Evolutionary conservation across 2,888 invertebrate genomes (phyloP), one percentile per base, ranked within the genome.

Genomic region (Cremastinae sp.): DNA sequence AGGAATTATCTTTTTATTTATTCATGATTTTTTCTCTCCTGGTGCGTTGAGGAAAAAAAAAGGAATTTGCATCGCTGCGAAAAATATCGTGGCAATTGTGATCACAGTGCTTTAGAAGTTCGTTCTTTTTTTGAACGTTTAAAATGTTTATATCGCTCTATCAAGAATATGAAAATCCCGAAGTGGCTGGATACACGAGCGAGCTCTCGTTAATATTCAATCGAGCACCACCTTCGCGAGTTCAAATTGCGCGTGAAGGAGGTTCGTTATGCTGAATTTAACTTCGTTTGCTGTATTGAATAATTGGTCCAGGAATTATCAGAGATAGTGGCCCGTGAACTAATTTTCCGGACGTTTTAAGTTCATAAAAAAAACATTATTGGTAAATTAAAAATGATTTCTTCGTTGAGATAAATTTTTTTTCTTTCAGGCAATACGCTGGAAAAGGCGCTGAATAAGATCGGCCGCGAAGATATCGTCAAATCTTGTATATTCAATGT

Each of bases 381-480:
- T n/a, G n/a, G n/a, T n/a, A n/a, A n/a, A n/a, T n/a, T n/a, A n/a
- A n/a, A n/a, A n/a, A n/a, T n/a, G n/a, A n/a, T n/a, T 28, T 28
- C 28, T 28, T 5, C 28, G 28, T 28, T 28, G 28, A 28, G 2
- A 28, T 9, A 41, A 41, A 41, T 12, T 22, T 49, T 49, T 12
- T n/a, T 0, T 43, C 41, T 22, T 7, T 10, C 9, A 92, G 96
- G 95, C 35, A 96, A 96, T 87, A 92, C 92, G 59, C 90, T 97
- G 75, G 95, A 96, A 84, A 93, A 93, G 84, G 96, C 95, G 0
- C 90, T 97, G 59, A 92, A 93, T 78, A 93, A 94, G 86, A 96
- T 97, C 65, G 94, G 94, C 49, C 92, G 97, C 41, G 94, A 94
- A 79, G 97, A 97, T 89, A 95, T 97, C 81, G 95, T 96, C 0